A percentile compares a stretch with the other conserved stretches of the same genome.
phyloP scores from a whole-genome alignment of 2,113 vertebrate genomes.

The Acinonyx jubatus region DNA sequence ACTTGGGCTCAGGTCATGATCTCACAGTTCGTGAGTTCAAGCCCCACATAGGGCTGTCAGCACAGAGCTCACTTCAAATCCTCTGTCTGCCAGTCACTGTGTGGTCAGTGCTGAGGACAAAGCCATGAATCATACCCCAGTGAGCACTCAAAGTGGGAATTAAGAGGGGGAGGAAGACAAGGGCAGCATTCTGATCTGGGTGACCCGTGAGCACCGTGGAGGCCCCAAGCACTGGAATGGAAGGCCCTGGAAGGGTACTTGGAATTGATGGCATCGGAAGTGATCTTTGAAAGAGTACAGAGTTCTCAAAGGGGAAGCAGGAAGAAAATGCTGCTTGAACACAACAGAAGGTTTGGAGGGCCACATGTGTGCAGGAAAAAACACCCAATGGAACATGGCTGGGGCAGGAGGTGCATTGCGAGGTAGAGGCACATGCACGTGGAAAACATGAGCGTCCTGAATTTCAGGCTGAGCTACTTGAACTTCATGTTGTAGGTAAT shows the following conservation, averaged over 20 bases:
- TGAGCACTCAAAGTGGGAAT: neutral
- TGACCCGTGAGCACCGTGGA: neutral
- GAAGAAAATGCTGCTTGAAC: neutral
- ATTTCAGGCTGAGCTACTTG: neutral
- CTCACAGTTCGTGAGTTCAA: too few species aligned
- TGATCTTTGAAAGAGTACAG: neutral
- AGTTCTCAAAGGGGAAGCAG: neutral
- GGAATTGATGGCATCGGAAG: neutral
- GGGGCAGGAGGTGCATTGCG: rapidly evolving
- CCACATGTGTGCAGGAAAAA: neutral
- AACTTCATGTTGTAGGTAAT: neutral
- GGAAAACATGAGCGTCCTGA: neutral
- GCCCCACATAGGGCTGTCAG: too few species aligned
- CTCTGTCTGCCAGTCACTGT: too few species aligned
- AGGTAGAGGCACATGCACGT: neutral
- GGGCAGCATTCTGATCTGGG: neutral
- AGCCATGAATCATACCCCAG: neutral
- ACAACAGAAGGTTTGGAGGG: neutral
- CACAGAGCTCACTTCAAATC: too few species aligned
- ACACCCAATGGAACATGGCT: neutral
- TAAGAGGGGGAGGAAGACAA: neutral
- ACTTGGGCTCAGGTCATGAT: too few species aligned
- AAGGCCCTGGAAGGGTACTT: neutral
- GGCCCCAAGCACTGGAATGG: neutral
- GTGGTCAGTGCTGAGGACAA: neutral